phyloP scores from a whole-genome alignment of 2,888 invertebrate species.

The Leucania comma region DNA sequence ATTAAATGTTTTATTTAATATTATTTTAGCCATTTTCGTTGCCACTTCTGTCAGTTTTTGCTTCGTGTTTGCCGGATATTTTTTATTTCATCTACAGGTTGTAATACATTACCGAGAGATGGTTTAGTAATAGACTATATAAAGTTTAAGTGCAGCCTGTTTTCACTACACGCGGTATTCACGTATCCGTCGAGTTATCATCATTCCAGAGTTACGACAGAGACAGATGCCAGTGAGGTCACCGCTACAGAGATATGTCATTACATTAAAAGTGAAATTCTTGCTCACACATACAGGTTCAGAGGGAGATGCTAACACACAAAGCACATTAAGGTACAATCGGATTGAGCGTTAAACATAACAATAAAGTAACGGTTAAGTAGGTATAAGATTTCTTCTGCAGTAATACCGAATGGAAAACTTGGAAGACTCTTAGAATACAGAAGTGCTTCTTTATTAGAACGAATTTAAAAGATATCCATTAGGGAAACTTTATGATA shows the following conservation, averaged over 20 bases:
- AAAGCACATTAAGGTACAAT: background rate
- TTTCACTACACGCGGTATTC: conserved; percentile 55
- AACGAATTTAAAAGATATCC: conserved; percentile 16
- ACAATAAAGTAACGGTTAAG: conserved; percentile 5
- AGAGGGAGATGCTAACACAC: background rate
- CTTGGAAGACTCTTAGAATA: background rate
- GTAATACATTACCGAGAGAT: conserved; percentile 33
- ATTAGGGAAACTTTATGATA: conserved; percentile 22
- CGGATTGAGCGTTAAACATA: background rate
- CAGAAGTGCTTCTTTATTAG: conserved; percentile 10
- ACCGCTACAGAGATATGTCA: conserved; percentile 7
- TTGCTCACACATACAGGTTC: background rate
- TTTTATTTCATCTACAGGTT: conserved; percentile 41
- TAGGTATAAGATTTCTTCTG: background rate
- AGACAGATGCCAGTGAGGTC: conserved; percentile 16
- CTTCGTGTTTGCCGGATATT: conserved; percentile 13
- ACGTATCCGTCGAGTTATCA: conserved; percentile 32
- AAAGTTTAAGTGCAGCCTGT: conserved; percentile 55
- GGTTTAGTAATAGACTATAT: conserved; percentile 57
- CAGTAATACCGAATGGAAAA: conserved; percentile 4
- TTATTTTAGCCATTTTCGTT: background rate
- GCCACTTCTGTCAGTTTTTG: background rate
- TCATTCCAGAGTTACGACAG: conserved; percentile 44
- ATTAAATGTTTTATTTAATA: background rate
- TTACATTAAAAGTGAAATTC: conserved; percentile 21